Conservation (phyloP, 2,113 vertebrate species). For the Percopsis transmontana region DNA sequence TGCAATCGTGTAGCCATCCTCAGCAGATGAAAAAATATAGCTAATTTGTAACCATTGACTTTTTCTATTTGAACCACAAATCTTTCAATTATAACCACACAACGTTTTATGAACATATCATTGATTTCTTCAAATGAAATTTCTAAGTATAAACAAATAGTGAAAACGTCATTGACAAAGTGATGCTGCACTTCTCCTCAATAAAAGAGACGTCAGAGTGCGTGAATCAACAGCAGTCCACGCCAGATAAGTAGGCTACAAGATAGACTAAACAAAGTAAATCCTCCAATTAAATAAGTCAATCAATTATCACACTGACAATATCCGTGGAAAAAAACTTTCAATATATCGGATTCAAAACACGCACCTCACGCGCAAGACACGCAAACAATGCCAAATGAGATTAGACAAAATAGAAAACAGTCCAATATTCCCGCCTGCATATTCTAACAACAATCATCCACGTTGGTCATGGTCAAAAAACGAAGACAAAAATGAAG, state of each 20-base stretch:
- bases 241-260: constrained; percentile 33
- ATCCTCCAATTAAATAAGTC: constrained; percentile 12
- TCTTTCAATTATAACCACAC: constrained; percentile 14
- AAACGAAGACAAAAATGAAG: not conserved
- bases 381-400: not conserved
- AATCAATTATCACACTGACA: not conserved
- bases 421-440: constrained; percentile 2
- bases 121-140: constrained; percentile 35
- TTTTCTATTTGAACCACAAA: constrained; percentile 5
- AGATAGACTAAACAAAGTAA: constrained; percentile 33
- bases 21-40: constrained; percentile 6
- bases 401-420: not conserved
- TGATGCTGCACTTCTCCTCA: constrained; percentile 45
- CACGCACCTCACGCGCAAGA: constrained; percentile 25
- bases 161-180: constrained; percentile 45
- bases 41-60: not conserved
- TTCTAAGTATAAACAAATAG: constrained; percentile 6
- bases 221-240: constrained; percentile 44
- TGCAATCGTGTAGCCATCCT: constrained; percentile 2
- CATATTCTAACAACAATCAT: not conserved
- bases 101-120: constrained; percentile 30
- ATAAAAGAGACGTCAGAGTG: constrained; percentile 49
- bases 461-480: not conserved
- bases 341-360: constrained; percentile 39
- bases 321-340: constrained; percentile 44